phyloP scores from a whole-genome alignment of 2,888 invertebrate genomes.

The Tholera decimalis region DNA sequence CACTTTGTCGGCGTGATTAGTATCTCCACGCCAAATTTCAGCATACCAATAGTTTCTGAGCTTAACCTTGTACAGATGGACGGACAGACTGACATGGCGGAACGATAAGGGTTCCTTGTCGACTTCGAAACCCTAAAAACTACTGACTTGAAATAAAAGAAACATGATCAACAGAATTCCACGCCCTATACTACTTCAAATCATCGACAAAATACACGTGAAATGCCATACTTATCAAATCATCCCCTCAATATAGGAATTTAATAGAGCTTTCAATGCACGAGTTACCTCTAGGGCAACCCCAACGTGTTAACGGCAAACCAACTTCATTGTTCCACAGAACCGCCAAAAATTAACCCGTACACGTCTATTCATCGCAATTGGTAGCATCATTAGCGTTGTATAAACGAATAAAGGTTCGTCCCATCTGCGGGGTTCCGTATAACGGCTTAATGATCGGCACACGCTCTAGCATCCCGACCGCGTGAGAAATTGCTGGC shows the following conservation, averaged over 20 bases:
- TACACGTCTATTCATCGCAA: slow-evolving; percentile 48
- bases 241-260: slow-evolving; percentile 14
- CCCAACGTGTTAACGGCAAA: slow-evolving; percentile 24
- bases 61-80: too few species aligned
- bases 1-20: too few species aligned
- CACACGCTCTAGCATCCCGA: slow-evolving; percentile 76
- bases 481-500: slow-evolving; percentile 66
- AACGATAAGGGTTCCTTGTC: too few species aligned
- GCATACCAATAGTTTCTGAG: too few species aligned
- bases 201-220: neutral
- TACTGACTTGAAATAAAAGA: too few species aligned
- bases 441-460: slow-evolving; percentile 82
- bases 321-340: slow-evolving; percentile 25
- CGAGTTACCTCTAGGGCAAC: slow-evolving; percentile 6
- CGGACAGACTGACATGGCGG: too few species aligned
- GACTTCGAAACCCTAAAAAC: too few species aligned
- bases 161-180: too few species aligned
- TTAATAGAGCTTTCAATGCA: neutral
- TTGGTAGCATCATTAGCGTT: slow-evolving; percentile 58
- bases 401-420: slow-evolving; percentile 58
- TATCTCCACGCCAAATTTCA: too few species aligned
- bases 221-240: neutral
- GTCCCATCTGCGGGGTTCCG: slow-evolving; percentile 67
- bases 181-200: too few species aligned
- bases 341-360: slow-evolving; percentile 26